Percentiles rank a stretch among this genome's conserved stretches.
These are phyloP conservation scores for Leucosticte australis DNA, from an alignment of 2,113 vertebrate species.

Conservation along the genomic window DNA sequence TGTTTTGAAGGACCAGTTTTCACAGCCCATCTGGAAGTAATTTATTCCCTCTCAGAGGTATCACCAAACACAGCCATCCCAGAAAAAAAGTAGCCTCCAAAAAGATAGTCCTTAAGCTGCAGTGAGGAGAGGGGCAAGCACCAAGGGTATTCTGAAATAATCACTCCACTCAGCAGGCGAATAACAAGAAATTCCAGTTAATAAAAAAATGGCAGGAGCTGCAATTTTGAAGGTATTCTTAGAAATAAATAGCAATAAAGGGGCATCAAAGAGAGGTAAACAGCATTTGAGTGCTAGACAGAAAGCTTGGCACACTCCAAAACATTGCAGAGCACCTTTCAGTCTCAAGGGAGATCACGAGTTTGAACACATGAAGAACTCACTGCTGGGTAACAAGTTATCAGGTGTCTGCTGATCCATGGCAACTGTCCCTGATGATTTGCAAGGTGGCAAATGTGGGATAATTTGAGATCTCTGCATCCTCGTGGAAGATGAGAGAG, in stretches of 20 bases:
- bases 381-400: not conserved
- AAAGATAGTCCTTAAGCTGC: not conserved
- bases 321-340: not conserved
- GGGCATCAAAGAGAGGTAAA: not conserved
- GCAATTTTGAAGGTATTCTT: not conserved
- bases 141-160: not conserved
- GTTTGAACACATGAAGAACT: not conserved
- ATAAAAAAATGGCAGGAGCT: not conserved
- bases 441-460: not conserved
- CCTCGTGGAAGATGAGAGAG: not conserved
- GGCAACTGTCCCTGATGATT: slow-evolving; percentile 6
- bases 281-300: not conserved
- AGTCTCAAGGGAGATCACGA: not conserved
- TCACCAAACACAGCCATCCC: not conserved
- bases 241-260: not conserved
- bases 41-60: not conserved
- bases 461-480: not conserved
- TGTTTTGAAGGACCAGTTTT: slow-evolving; percentile 40
- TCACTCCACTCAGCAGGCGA: not conserved
- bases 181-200: not conserved
- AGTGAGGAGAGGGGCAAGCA: not conserved
- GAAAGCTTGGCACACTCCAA: not conserved
- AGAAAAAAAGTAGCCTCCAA: not conserved
- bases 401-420: not conserved
- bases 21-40: not conserved